A percentile compares a stretch with the other conserved stretches of the same genome.
Conservation (phyloP, 30 jellyfish, hydroid and myxozoan genomes). For the Pseudorhiza aurosa region DNA sequence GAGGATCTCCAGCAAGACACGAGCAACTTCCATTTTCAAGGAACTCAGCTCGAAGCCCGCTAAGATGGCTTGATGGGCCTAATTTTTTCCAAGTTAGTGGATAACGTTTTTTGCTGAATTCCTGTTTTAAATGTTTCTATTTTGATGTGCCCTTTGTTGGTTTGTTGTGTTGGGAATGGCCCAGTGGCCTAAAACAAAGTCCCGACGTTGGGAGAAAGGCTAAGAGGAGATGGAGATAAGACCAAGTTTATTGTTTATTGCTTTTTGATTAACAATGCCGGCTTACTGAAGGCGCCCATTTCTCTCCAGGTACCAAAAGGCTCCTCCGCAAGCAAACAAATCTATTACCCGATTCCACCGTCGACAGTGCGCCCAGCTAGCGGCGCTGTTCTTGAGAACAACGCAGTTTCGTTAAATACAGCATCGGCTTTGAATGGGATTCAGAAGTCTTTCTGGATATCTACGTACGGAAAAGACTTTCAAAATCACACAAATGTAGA, state of each 20-base stretch:
- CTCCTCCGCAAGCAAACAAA: conserved; percentile 52
- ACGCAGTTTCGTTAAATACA: conserved; percentile 65
- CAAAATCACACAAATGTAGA: conserved; percentile 14
- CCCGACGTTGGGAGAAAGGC: no score
- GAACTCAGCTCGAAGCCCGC: conserved; percentile 68
- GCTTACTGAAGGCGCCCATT: no score
- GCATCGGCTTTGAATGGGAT: conserved; percentile 48
- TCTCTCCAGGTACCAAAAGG: conserved; percentile 82
- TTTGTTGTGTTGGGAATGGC: no score
- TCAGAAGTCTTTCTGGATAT: conserved; percentile 55
- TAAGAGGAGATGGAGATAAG: no score
- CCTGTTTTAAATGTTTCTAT: no score
- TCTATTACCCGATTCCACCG: conserved; percentile 79
- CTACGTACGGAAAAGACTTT: conserved; percentile 68
- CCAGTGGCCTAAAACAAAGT: no score
- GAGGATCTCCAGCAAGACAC: conserved; percentile 83
- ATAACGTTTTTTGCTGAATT: neutral
- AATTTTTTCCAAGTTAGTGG: conserved; percentile 57
- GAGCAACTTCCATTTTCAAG: conserved; percentile 54
- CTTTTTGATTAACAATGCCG: no score
- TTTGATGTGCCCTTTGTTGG: no score
- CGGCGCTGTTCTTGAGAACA: conserved; percentile 46
- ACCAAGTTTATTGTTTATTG: no score
- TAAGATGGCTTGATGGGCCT: conserved; percentile 89
- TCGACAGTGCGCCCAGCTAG: conserved; percentile 70